A percentile compares a stretch with the other conserved stretches of the same genome.
phyloP scores from a whole-genome alignment of 2,888 invertebrate species.

The Eudasyphora cyanicolor region DNA sequence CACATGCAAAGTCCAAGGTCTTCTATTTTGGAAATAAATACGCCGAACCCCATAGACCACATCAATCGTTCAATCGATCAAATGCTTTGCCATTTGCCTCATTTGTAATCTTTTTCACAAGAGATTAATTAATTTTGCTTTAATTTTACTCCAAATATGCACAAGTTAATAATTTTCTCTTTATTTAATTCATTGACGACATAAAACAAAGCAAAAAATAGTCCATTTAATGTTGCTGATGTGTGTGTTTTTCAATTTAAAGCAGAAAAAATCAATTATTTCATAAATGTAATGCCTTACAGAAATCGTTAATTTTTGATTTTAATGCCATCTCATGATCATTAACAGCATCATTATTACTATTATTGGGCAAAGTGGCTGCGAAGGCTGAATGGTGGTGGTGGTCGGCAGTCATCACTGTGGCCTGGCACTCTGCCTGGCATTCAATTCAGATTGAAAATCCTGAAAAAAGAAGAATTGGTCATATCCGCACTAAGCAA shows the following conservation, averaged over 20 bases:
- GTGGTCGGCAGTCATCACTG: conserved; percentile 8
- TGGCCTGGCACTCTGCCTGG: background rate
- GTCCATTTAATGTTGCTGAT: background rate
- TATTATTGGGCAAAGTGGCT: background rate
- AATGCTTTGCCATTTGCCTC: background rate
- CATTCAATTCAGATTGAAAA: background rate
- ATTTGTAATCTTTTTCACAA: background rate
- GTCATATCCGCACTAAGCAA: background rate
- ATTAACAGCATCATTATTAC: conserved; percentile 33
- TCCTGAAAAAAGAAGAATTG: background rate
- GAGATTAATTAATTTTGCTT: background rate
- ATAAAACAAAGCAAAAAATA: background rate
- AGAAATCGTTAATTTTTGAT: conserved; percentile 8
- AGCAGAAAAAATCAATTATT: conserved; percentile 5
- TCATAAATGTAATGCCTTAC: conserved; percentile 4
- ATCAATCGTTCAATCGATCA: background rate
- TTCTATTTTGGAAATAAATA: background rate
- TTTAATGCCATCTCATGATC: conserved; percentile 20
- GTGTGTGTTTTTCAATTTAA: background rate
- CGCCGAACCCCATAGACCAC: background rate
- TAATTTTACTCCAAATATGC: background rate
- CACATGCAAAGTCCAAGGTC: background rate
- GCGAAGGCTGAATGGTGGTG: background rate
- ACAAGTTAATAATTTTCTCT: background rate
- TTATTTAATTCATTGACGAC: too few relatives aligned